phyloP scores from a whole-genome alignment of 2,113 vertebrate genomes.

The Chamaetylas fuelleborni region DNA sequence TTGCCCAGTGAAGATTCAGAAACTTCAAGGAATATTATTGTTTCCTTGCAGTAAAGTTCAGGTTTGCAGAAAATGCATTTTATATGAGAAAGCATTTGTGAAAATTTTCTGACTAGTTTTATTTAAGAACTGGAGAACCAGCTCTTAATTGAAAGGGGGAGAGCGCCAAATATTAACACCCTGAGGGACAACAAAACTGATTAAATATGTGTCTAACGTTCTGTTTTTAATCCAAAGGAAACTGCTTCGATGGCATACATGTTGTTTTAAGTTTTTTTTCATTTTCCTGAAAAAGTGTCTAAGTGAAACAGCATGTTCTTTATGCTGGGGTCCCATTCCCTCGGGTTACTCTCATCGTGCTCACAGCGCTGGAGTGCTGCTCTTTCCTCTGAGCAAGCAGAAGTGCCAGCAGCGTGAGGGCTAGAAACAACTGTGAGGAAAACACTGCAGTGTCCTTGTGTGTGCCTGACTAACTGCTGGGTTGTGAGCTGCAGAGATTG shows the following conservation, averaged over 20 bases:
- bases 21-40: neutral
- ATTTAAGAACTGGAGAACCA: constrained; percentile 33
- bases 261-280: constrained; percentile 53
- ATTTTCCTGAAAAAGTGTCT: constrained; percentile 29
- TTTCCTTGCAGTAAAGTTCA: neutral
- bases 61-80: constrained; percentile 27
- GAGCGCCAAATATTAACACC: constrained; percentile 56
- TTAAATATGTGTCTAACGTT: constrained; percentile 56
- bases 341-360: neutral
- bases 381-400: neutral
- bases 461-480: neutral
- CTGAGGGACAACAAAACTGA: constrained; percentile 53
- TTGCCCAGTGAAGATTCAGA: neutral
- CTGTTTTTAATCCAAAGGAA: constrained; percentile 57
- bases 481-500: rapidly evolving
- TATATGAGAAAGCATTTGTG: neutral
- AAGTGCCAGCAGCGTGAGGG: rapidly evolving
- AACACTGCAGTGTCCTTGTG: neutral
- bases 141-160: constrained; percentile 31
- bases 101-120: constrained; percentile 45
- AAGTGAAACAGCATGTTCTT: constrained; percentile 58
- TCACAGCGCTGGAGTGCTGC: rapidly evolving
- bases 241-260: neutral
- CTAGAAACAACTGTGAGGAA: neutral
- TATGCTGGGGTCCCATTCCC: constrained; percentile 13